Conservation (phyloP, 2,888 invertebrate species). For the Morpho helenor region DNA sequence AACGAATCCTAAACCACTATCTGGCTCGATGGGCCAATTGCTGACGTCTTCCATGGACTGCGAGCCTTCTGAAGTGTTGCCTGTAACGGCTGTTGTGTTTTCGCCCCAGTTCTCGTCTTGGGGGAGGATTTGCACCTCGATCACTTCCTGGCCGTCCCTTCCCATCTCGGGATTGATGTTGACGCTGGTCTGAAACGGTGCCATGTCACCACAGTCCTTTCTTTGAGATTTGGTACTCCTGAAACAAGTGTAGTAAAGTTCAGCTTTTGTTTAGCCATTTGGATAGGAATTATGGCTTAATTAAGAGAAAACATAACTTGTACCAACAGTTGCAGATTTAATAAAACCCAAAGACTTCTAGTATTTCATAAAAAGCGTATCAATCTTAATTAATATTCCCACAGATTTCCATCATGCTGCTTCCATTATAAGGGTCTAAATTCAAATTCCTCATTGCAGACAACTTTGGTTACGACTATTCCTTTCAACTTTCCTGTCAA, state of each 20-base stretch:
- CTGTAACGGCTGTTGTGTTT: slow-evolving; percentile 97
- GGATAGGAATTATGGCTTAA: too few relatives aligned
- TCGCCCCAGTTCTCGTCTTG: slow-evolving; percentile 99
- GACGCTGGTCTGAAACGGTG: slow-evolving; percentile 92
- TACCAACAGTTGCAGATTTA: too few relatives aligned
- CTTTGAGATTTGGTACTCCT: slow-evolving; percentile 83
- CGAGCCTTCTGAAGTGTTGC: slow-evolving; percentile 97
- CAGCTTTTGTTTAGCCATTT: too few relatives aligned
- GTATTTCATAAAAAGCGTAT: too few relatives aligned
- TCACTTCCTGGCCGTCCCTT: slow-evolving; percentile 92
- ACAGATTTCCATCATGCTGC: too few relatives aligned
- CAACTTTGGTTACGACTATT: too few relatives aligned
- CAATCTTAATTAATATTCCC: too few relatives aligned
- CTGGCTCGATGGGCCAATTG: slow-evolving; percentile 88
- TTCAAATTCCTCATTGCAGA: too few relatives aligned
- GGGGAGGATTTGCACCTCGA: slow-evolving; percentile 96
- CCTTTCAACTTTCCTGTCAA: too few relatives aligned
- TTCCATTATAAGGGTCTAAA: too few relatives aligned
- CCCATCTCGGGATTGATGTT: slow-evolving; percentile 88
- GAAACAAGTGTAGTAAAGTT: slow-evolving; percentile 31
- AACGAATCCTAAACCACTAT: slow-evolving; percentile 83
- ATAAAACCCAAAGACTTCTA: too few relatives aligned
- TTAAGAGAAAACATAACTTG: too few relatives aligned
- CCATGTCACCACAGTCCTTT: slow-evolving; percentile 85
- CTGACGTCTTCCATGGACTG: slow-evolving; percentile 95